Conservation (phyloP, 1,140 invertebrate genomes). For the Notospermus geniculatus region DNA sequence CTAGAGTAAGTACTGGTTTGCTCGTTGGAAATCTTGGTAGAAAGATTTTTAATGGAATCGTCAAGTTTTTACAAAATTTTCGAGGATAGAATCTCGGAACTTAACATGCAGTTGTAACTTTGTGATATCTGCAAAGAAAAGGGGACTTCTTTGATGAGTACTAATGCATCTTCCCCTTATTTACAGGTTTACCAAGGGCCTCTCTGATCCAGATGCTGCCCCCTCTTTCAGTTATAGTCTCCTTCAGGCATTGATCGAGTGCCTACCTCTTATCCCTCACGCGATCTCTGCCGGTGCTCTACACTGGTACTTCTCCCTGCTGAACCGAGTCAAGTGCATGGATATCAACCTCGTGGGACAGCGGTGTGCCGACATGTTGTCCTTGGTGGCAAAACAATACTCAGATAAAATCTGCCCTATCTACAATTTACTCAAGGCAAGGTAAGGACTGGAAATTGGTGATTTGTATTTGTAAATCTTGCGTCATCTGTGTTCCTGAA, state of each 20-base stretch:
- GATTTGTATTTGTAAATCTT: background rate
- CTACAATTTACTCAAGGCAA: constrained; percentile 75
- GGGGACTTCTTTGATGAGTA: too few species aligned
- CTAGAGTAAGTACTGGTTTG: constrained; percentile 71
- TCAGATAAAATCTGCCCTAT: constrained; percentile 71
- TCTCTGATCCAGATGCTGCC: constrained; percentile 37
- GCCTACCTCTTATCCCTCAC: constrained; percentile 69
- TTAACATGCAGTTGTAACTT: too few species aligned
- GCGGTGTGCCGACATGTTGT: constrained; percentile 60
- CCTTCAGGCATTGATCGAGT: constrained; percentile 67
- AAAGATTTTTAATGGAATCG: too few species aligned
- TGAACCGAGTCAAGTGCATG: constrained; percentile 68
- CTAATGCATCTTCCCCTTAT: background rate
- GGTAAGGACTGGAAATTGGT: constrained; percentile 56
- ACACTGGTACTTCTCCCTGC: constrained; percentile 79
- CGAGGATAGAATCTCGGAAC: too few species aligned
- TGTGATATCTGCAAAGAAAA: too few species aligned
- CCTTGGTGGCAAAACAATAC: constrained; percentile 69
- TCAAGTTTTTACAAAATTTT: too few species aligned
- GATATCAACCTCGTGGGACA: constrained; percentile 57
- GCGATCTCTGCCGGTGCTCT: constrained; percentile 77
- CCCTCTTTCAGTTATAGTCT: constrained; percentile 58
- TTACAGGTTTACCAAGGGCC: constrained; percentile 32
- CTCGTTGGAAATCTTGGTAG: too few species aligned
- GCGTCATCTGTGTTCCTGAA: too few species aligned